A percentile compares a stretch with the other conserved stretches of the same genome.
phyloP scores from a whole-genome alignment of 2,113 vertebrate species.

The Elephas maximus region DNA sequence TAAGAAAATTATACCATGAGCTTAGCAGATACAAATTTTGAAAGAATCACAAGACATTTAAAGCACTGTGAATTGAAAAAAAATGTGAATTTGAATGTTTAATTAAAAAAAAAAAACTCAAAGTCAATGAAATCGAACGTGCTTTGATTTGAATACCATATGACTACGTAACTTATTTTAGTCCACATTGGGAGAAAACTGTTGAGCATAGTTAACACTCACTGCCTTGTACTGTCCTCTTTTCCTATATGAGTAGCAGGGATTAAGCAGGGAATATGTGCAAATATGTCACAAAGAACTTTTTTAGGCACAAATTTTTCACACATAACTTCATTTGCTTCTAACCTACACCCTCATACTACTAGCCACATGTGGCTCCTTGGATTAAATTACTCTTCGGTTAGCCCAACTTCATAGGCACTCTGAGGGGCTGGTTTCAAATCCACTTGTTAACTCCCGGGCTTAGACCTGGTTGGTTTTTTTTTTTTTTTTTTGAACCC shows the following conservation, averaged over 20 bases:
- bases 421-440: not conserved
- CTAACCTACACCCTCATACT: not conserved
- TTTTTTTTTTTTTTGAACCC: too few relatives aligned
- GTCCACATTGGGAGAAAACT: not conserved
- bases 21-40: constrained; percentile 52
- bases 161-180: not conserved
- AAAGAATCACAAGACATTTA: constrained; percentile 57
- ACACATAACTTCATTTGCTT: not conserved
- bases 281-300: not conserved
- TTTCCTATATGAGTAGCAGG: not conserved
- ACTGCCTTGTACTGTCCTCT: not conserved
- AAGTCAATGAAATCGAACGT: constrained; percentile 68
- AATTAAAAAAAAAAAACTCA: constrained; percentile 36
- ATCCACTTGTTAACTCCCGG: not conserved
- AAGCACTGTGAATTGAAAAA: constrained; percentile 42
- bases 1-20: constrained; percentile 54
- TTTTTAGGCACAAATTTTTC: not conserved
- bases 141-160: constrained; percentile 69
- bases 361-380: not conserved
- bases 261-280: not conserved
- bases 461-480: too few relatives aligned
- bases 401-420: not conserved
- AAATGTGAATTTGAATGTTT: constrained; percentile 61
- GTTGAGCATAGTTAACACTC: not conserved
- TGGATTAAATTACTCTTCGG: not conserved